A percentile compares a stretch with the other conserved stretches of the same genome.
Conservation (phyloP, 2,888 invertebrate genomes). For the Ischnus inquisitorius region DNA sequence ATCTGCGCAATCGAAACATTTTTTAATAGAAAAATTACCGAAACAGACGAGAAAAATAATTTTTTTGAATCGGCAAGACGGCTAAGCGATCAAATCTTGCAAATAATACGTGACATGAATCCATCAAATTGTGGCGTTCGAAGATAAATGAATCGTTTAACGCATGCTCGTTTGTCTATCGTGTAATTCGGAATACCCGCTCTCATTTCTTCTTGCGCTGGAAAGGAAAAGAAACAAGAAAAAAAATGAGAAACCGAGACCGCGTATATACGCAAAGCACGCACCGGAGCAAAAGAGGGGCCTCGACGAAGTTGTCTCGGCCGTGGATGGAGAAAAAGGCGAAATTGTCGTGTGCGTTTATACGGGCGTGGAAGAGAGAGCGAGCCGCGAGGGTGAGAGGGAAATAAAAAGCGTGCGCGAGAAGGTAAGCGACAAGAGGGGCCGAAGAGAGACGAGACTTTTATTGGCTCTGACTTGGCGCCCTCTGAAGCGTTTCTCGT, state of each 20-base stretch:
- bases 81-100: too few species aligned
- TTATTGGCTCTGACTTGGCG: slow-evolving; percentile 84
- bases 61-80: too few species aligned
- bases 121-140: too few species aligned
- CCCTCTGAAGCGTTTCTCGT: slow-evolving; percentile 82
- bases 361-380: slow-evolving; percentile 58
- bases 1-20: too few species aligned
- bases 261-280: slow-evolving; percentile 51
- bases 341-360: slow-evolving; percentile 70
- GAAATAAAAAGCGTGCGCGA: slow-evolving; percentile 66
- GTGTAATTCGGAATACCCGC: slow-evolving; percentile 10
- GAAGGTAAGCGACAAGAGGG: slow-evolving; percentile 66
- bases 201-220: slow-evolving; percentile 35
- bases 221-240: slow-evolving; percentile 1
- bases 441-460: slow-evolving; percentile 79
- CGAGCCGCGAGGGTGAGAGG: slow-evolving; percentile 48
- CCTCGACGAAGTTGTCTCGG: slow-evolving; percentile 51
- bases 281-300: slow-evolving; percentile 50
- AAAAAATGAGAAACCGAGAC: slow-evolving; percentile 30
- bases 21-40: too few species aligned
- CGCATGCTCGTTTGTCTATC: too few species aligned
- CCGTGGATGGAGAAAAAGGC: slow-evolving; percentile 63
- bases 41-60: too few species aligned
- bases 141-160: too few species aligned
- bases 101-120: too few species aligned